Evolutionary conservation across 2,113 vertebrate genomes (phyloP), one percentile per base, ranked within the genome.

Genomic region (Vulpes vulpes): DNA sequence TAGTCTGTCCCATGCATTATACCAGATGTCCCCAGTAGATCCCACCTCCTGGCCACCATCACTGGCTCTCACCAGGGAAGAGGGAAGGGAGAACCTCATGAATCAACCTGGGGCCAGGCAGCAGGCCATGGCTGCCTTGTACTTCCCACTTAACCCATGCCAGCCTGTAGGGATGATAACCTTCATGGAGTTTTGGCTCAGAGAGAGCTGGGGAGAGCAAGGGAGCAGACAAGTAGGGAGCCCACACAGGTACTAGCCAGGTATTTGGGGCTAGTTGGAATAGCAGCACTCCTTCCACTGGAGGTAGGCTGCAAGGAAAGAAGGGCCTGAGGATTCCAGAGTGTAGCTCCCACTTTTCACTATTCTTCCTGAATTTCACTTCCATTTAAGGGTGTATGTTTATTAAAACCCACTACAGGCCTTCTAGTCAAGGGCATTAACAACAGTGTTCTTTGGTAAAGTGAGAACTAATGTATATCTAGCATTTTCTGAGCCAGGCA

Each of bases 401-500:
- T 53, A 25, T 81, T 74, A 69, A 71, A 93, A 67, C 10, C 59
- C 53, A 20, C 38, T 38, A 11, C 12, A 15, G 1, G 7, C 32
- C 43, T 91, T 71, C 55, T 0, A 11, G 30, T 51, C 57, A 53
- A 73, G 92, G 69, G 23, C 17, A 65, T 4, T 8, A 4, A 62
- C 15, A 15, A n/a, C 3, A 14, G 15, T 20, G 73, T 94, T 64
- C 90, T n/a, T 74, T 76, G 16, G 49, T 30, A 14, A 82, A 64
- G 35, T n/a, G 64, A 73, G 55, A 60, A 25, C 19, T 81, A 16
- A 30, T 14, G 51, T 38, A 2, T n/a, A n/a, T 3, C 27, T 38
- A 32, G 17, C 87, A 35, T 76, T 87, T 87, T 91, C 55, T 43
- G 38, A 85, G 74, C 85, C 51, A 86, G 35, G 25, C 51, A 55